Evolutionary conservation across 2,113 vertebrate species (phyloP), one percentile per base, ranked within the genome.

Genomic region (Notarius quadriscutis): DNA sequence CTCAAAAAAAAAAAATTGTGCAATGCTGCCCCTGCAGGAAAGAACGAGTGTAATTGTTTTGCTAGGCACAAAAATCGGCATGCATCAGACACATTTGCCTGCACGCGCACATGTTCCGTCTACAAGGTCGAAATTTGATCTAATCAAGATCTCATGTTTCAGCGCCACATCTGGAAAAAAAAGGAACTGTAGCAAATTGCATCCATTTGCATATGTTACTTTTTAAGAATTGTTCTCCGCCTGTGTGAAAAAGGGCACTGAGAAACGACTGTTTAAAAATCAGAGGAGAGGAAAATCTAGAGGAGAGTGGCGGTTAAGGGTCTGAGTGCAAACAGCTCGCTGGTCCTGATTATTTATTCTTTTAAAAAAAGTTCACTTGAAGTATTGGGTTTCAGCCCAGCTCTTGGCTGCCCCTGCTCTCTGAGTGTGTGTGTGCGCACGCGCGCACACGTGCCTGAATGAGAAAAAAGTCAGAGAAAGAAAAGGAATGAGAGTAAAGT

Each of bases 321-420:
- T 88, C 90, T 62, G 86, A 92, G 92, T 92, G 93, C 92, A 95
- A 94, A 93, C 91, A 87, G 88, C 90, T 86, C 90, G 90, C 93
- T 93, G 92, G 93, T 71, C 84, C 67, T 41, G 72, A 89, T 93
- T 91, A 92, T 94, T 94, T 94, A 92, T 95, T 93, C 86, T 94
- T 90, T 86, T 91, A 91, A 90, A 92, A 41, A 91, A 88, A 84
- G 62, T 89, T 80, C 65, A 89, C 81, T 89, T 88, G 84, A 92
- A 92, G 92, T 91, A 90, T 91, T 92, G 89, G 90, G 88, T 92
- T 93, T 94, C 91, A 92, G 90, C 86, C 88, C 87, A 84, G 88
- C 89, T 67, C 75, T 88, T 83, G 89, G 81, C 85, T 86, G 83
- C 87, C 85, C 84, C 85, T 25, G 65, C 84, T 71, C 34, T 88